These are phyloP conservation scores for Pogonocichla stellata DNA, from an alignment of 2,113 vertebrate species.

Conservation along the genomic window DNA sequence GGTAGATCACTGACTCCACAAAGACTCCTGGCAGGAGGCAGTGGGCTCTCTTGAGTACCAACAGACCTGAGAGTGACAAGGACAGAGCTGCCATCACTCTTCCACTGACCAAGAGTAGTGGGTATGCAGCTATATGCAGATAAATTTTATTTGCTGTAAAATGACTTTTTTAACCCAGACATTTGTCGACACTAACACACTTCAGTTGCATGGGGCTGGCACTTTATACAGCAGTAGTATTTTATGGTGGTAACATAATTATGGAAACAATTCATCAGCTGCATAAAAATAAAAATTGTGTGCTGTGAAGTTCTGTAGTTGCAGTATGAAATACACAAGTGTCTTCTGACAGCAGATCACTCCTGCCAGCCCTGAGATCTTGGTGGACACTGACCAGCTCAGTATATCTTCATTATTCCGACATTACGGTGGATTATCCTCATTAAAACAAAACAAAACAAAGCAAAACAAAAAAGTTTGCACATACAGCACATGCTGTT, in stretches of 20 bases:
- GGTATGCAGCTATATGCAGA: background rate
- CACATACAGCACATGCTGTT: background rate
- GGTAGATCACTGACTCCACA: background rate
- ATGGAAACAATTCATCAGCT: constrained; percentile 55
- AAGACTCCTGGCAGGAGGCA: background rate
- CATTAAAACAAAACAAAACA: background rate
- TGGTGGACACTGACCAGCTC: background rate
- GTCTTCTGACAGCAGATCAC: background rate
- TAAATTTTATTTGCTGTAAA: constrained; percentile 50
- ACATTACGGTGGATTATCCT: background rate
- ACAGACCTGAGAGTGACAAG: background rate
- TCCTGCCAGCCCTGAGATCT: background rate
- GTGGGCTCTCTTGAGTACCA: background rate
- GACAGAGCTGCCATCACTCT: background rate
- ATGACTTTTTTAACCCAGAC: constrained; percentile 26
- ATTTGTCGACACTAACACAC: background rate
- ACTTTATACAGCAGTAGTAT: constrained; percentile 11
- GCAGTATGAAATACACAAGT: background rate
- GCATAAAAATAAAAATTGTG: constrained; percentile 37
- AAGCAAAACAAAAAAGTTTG: background rate
- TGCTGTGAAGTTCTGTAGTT: background rate
- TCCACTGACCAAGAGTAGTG: background rate
- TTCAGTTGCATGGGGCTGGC: background rate
- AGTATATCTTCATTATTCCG: background rate
- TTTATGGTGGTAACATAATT: constrained; percentile 31